Evolutionary conservation across 2,113 vertebrate genomes (phyloP), one percentile per base, ranked within the genome.

Genomic region (Etheostoma spectabile): DNA sequence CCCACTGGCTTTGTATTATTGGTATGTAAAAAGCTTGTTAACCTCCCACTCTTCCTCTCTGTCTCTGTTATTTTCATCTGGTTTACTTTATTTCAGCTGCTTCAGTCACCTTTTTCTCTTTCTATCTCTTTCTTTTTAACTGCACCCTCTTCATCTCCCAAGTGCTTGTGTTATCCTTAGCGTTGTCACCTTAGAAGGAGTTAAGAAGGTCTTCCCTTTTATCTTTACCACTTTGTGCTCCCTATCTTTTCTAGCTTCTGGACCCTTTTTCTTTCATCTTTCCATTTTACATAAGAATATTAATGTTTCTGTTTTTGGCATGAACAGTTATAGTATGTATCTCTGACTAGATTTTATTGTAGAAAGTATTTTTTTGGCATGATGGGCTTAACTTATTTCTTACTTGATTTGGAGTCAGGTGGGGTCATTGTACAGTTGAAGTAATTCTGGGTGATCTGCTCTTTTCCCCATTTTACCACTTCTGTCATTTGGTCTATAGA

Each of bases 391-490:
- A 22, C 27, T 24, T 2, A 24, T 42, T 46, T 53, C 86, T 74
- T 86, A 91, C 88, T 38, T 69, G 69, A 49, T 38, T 2, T 10
- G 22, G 64, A 1, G 2, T 63, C 19, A 7, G 68, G 8, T 45
- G 74, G 66, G 19, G 1, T 83, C 35, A 59, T 49, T 11, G 75
- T 89, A 59, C 93, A 94, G 83, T 46, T 91, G 65, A 84, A 91
- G 59, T 85, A 3, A 19, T 87, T 89, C 64, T 86, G 56, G 7
- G 35, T 6, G 52, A 95, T 77, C 64, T 81, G 87, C 4, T 89
- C 78, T 78, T 91, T 95, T 1, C 56, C 66, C 95, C 94, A 95
- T 1, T 72, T 73, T 2, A 38, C 63, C 68, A 95, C 85, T 13
- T 27, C 1, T 6, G 22, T 57, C 57, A 59, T 90, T 61, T 92